Evolutionary conservation across 1,140 invertebrate genomes (phyloP).

Genomic region (Heliconius nattereri): DNA sequence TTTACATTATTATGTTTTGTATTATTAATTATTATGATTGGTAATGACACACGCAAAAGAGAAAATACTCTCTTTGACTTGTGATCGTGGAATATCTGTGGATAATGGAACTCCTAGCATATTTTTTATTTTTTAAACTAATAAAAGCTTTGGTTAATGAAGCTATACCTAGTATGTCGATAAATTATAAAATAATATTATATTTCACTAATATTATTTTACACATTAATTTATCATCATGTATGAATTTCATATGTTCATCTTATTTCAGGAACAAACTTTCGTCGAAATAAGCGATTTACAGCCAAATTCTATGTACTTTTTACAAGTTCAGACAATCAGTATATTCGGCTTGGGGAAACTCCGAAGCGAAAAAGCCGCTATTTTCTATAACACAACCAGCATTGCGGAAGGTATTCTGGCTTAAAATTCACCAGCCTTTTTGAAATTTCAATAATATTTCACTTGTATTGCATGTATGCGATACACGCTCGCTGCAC

Average conservation of each 20-base stretch:
- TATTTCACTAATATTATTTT: too few species aligned
- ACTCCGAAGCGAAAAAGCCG: constrained; percentile 85
- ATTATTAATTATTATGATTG: too few species aligned
- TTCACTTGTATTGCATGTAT: constrained; percentile 15
- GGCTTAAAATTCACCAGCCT: background rate
- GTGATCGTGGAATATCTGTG: too few species aligned
- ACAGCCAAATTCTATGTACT: constrained; percentile 85
- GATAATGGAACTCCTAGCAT: too few species aligned
- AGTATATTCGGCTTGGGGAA: constrained; percentile 84
- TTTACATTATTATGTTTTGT: too few species aligned
- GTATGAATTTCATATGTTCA: background rate
- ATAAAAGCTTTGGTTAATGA: too few species aligned
- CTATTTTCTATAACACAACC: constrained; percentile 85
- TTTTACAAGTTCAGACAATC: constrained; percentile 87
- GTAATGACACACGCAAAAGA: too few species aligned
- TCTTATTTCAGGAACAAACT: constrained; percentile 81
- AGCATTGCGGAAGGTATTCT: constrained; percentile 63
- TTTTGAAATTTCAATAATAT: background rate
- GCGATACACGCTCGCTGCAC: background rate
- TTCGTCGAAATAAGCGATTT: constrained; percentile 83
- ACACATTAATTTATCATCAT: background rate
- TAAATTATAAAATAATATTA: too few species aligned
- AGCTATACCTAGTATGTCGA: too few species aligned
- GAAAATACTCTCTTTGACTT: too few species aligned
- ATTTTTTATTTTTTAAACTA: too few species aligned